Conservation (phyloP, 2,797 vertebrate species). For the Phrynocephalus vlangalii region DNA sequence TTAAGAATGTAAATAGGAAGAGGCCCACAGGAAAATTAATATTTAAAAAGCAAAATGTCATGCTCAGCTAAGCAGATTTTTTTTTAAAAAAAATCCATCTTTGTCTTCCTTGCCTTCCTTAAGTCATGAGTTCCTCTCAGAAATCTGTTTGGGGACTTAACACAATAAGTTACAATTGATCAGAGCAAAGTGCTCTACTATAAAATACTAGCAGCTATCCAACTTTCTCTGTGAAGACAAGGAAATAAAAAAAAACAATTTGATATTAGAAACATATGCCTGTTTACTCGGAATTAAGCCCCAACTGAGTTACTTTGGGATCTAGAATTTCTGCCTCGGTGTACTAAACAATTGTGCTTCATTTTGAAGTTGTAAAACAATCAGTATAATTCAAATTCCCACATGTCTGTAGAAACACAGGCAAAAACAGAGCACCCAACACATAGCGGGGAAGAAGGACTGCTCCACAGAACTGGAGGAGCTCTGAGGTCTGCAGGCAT, state of each 20-base stretch:
- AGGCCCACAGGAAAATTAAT: slow-evolving; percentile 75
- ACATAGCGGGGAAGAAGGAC: too few relatives aligned
- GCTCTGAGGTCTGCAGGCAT: too few relatives aligned
- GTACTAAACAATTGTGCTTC: neutral
- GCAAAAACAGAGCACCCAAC: neutral
- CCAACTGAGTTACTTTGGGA: neutral
- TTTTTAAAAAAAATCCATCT: slow-evolving; percentile 36
- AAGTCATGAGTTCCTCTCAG: slow-evolving; percentile 62
- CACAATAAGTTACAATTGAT: slow-evolving; percentile 60
- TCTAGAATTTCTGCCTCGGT: neutral
- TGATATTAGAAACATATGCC: neutral
- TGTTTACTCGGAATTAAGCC: neutral
- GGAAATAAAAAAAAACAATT: neutral
- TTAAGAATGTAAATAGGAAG: slow-evolving; percentile 80
- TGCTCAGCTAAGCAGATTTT: slow-evolving; percentile 71
- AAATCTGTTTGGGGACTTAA: slow-evolving; percentile 64
- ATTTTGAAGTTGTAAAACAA: neutral
- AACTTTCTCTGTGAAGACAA: neutral
- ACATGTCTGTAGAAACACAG: neutral
- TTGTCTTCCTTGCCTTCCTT: slow-evolving; percentile 40
- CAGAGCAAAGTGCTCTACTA: slow-evolving; percentile 64
- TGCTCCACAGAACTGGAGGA: too few relatives aligned
- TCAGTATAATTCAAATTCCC: neutral
- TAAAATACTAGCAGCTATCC: slow-evolving; percentile 44
- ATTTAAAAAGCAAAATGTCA: slow-evolving; percentile 77